Conservation (phyloP, 1,140 invertebrate genomes). For the Rhagoletis pomonella region DNA sequence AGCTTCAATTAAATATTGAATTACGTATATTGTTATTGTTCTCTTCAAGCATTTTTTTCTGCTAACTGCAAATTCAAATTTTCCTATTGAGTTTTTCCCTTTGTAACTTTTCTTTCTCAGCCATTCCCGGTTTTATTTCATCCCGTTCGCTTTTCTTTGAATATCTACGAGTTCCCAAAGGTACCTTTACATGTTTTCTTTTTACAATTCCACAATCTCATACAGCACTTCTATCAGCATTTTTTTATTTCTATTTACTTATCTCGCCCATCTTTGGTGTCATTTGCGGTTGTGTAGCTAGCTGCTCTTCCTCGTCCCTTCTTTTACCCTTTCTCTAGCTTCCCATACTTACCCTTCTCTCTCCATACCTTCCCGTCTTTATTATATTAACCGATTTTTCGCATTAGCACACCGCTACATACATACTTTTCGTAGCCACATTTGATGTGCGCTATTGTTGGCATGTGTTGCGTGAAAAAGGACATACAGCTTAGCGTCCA, state of each 20-base stretch:
- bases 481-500: conserved; percentile 34
- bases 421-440: neutral
- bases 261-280: neutral
- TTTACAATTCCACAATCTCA: neutral
- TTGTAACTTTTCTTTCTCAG: neutral
- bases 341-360: no score
- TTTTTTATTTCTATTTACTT: conserved; percentile 25
- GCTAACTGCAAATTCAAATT: neutral
- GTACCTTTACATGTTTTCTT: neutral
- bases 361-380: no score
- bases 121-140: neutral
- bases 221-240: neutral
- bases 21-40: neutral
- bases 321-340: neutral
- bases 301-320: neutral
- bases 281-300: conserved; percentile 26
- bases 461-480: conserved; percentile 39
- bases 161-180: neutral
- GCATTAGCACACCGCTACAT: neutral
- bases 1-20: conserved; percentile 4
- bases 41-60: neutral
- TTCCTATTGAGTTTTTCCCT: neutral
- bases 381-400: conserved; percentile 21
- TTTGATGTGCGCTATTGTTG: neutral
- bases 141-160: neutral